Base-by-base conservation (phyloP, 2,113 vertebrate genomes). In the Sinocyclocheilus anshuiensis region DNA sequence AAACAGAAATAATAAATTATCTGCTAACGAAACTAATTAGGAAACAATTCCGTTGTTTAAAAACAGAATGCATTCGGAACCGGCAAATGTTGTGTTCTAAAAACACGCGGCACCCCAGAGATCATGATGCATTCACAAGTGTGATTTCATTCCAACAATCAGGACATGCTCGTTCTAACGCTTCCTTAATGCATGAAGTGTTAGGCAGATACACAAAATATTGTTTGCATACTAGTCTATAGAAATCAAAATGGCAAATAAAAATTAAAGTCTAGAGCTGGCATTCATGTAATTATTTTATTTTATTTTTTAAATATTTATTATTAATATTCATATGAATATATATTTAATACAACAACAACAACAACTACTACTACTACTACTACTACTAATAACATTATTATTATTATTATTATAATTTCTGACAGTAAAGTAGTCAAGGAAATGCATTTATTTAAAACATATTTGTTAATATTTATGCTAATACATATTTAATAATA, bases 41-140 rank as follows among this genome's bases (percentile, higher is more conserved):
- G 86, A 88, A 94, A 94, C 93, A 94, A 94, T 94, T 94, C 93
- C 90, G 92, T 94, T 83, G 90, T 94, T 95, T 92, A 94, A 94
- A 93, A 95, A 95, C 79, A 81, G 39, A 81, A 81, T 39, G 3
- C 36, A 65, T 92, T 94, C 91, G 92, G 92, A 93, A 89, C 90
- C 85, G 89, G 92, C 88, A 93, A 94, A 93, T 91, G 90, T 69
- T 86, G 87, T 84, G 78, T 90, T 93, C 90, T 50, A 88, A 91
- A 94, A 94, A 91, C 88, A 94, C 78, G 48, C 61, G 88, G 89
- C 69, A 88, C 93, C 92, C 93, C 65, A 67, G 92, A 93, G 94
- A 92, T 83, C 86, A 76, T 33, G 36, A 53, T 59, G 50, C 77
- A 77, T 55, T 55, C 4, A 1, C 45, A 55, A 77, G 84, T 90